phyloP scores from a whole-genome alignment of 2,797 vertebrate species.

The Anguilla obscura region DNA sequence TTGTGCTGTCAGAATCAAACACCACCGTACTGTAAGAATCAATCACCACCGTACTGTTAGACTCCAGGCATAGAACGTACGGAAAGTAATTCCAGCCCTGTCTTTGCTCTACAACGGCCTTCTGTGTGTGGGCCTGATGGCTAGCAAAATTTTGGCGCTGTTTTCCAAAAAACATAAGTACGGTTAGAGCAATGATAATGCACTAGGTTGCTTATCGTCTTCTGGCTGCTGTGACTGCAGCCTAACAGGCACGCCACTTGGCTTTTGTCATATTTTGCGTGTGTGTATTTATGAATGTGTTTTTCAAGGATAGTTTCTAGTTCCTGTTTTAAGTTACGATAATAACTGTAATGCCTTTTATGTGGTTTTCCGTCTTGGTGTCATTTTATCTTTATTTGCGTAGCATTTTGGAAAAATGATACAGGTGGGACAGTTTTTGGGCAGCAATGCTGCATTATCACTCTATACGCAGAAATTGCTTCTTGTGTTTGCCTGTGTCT shows the following conservation, averaged over 20 bases:
- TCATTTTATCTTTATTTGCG: neutral
- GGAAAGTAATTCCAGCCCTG: neutral
- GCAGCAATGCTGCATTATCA: neutral
- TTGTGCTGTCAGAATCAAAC: too few species aligned
- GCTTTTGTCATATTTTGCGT: neutral
- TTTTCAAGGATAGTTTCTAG: neutral
- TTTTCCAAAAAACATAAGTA: neutral
- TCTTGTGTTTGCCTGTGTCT: neutral
- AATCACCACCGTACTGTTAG: too few species aligned
- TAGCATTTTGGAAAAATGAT: neutral
- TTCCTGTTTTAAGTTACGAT: neutral
- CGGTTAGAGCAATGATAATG: neutral
- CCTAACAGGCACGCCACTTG: neutral
- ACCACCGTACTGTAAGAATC: too few species aligned
- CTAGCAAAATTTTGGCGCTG: neutral
- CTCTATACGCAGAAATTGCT: neutral
- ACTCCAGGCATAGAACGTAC: neutral
- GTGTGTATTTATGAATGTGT: neutral
- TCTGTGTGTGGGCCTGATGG: neutral
- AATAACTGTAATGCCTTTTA: neutral
- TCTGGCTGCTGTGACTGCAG: neutral
- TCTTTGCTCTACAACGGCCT: neutral
- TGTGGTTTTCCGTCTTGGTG: neutral
- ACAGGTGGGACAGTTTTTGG: neutral
- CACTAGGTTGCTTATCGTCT: neutral